Base-by-base conservation (phyloP, 2,797 vertebrate genomes). In the Rhinatrema bivittatum region DNA sequence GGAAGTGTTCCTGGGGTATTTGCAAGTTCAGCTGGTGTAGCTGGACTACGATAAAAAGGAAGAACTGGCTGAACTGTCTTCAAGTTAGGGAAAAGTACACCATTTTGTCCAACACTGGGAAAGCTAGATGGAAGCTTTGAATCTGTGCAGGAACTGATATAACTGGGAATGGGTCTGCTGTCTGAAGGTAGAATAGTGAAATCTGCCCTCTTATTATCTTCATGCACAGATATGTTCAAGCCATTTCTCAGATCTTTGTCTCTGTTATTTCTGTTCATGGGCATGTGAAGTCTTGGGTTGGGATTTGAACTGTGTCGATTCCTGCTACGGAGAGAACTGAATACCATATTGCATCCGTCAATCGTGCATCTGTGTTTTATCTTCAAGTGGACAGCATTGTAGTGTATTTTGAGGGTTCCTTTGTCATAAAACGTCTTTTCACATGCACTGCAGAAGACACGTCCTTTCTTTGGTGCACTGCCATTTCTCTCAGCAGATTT, bases 371-470 rank as follows among this genome's bases (percentile, higher is more conserved):
- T 92, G 56, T 99, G 95, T 60, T 99, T 99, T 68, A 99, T 98
- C 79, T 99, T 98, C 29, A 99, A 84, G 68, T 99, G 96, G 28
- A 99, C 96, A 3, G 96, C 96, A 2, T 98, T 98, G 57, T 96
- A 98, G 74, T 99, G 96, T 54, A 99, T 98, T 73, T 99, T 99
- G 47, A 99, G 81, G 1, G 96, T 99, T 40, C 96, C 96, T 70
- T 99, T 99, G 61, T 99, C 96, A 1, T 99, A 99, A 71, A 99
- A 99, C 0, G 96, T 99, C 74, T 99, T 99, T 67, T 96, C 95
- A 3, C 96, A 99, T 1, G 96, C 94, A 0, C 87, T 94, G 63
- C 96, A 99, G 75, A 84, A 96, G 10, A 99, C 96, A 2, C 96
- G 87, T 9, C 94, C 93, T 71, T 98, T 98, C 74, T 88, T 94